Evolutionary conservation across 2,113 vertebrate genomes (phyloP), one percentile per base, ranked within the genome.

Genomic region (Strix aluco): DNA sequence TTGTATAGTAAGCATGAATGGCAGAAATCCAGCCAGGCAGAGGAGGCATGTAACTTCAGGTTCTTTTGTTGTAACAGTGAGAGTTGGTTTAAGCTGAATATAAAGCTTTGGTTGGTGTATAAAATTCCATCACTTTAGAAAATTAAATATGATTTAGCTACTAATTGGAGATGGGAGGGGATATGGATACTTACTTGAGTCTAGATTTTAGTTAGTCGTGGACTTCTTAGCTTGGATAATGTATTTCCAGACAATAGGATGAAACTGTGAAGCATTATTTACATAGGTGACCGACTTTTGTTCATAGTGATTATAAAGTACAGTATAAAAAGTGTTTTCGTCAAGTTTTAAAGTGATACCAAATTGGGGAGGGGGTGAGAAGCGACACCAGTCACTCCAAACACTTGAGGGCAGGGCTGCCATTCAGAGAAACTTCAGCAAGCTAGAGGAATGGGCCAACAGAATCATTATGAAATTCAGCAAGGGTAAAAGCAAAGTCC

Each of bases 61-160:
- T 96, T 93, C 91, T 85, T 97, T 95, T 94, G 80, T 95, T 93
- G 74, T 72, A 75, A 81, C 71, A 66, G n/a, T 86, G 51, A 67
- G 81, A 54, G 23, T 61, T 92, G 80, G 44, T 93, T 92, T 90
- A 96, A 92, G 55, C 80, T 86, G 58, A 13, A 81, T 59, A 36
- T 66, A 94, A 92, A 92, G 55, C 70, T 95, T 86, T 91, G 66
- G 42, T 80, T 88, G 81, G 38, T 78, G n/a, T 49, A 78, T 91
- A 81, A 81, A 90, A 75, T 65, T 85, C 66, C 34, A 55, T 80
- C 17, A 61, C 18, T 92, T 57, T 57, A 84, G 82, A 89, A 91
- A 69, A 87, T 86, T 21, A 71, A 78, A 71, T 25, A 67, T 21
- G 20, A 65, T 94, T 93, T 80, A 86, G 44, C 47, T 91, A n/a